These are phyloP conservation scores for Tympanuchus pallidicinctus DNA, from an alignment of 2,113 vertebrate species.

Conservation along the genomic window DNA sequence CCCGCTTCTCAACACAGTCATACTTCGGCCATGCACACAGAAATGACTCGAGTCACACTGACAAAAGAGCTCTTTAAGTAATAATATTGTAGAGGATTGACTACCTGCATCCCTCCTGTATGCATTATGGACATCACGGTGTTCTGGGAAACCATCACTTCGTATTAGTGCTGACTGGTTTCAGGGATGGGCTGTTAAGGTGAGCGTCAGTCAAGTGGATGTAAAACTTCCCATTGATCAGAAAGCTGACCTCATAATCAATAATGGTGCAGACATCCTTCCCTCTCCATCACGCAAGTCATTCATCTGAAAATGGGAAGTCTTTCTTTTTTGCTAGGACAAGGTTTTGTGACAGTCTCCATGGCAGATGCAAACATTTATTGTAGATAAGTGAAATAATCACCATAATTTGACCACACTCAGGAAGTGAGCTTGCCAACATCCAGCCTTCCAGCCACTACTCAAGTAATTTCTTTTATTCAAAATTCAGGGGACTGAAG, in stretches of 20 bases:
- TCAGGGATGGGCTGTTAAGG: background rate
- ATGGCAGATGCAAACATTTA: background rate
- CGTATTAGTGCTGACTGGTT: background rate
- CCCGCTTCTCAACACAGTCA: accelerated
- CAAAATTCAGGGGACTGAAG: background rate
- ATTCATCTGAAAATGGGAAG: background rate
- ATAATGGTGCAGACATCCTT: background rate
- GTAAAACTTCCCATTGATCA: background rate
- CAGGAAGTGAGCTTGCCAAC: accelerated
- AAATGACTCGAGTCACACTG: accelerated
- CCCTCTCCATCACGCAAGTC: background rate
- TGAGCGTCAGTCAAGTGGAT: background rate
- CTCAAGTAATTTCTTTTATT: background rate
- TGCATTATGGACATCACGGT: accelerated
- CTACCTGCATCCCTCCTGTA: accelerated
- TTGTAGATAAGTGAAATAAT: background rate
- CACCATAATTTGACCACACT: background rate
- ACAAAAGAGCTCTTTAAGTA: background rate
- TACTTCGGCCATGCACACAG: background rate
- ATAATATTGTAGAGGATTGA: accelerated
- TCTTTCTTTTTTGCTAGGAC: background rate
- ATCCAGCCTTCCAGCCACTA: background rate
- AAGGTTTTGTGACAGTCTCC: background rate
- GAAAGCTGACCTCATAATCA: background rate
- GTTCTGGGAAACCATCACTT: background rate